Evolutionary conservation across 1,140 invertebrate species (phyloP).

Genomic region (Delia radicum): DNA sequence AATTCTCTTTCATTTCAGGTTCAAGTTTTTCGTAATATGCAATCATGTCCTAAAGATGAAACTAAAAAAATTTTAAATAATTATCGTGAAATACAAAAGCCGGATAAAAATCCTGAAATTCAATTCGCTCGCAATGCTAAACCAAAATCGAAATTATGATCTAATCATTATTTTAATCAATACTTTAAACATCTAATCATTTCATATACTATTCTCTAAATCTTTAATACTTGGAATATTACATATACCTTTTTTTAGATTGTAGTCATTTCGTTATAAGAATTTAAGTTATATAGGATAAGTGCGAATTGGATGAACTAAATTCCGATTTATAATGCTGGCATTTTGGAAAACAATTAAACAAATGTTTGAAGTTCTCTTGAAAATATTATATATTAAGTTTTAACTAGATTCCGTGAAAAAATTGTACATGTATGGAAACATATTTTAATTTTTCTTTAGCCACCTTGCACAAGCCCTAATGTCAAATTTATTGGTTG

Average conservation of each 20-base stretch:
- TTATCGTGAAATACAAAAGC: conserved; percentile 53
- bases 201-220: neutral
- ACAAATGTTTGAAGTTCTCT: no score
- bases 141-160: conserved; percentile 55
- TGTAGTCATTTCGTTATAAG: no score
- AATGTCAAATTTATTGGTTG: neutral
- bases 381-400: no score
- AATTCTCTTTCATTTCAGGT: conserved; percentile 35
- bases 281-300: no score
- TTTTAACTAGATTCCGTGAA: no score
- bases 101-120: conserved; percentile 51
- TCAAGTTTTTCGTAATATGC: conserved; percentile 52
- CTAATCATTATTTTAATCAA: conserved; percentile 10
- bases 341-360: no score
- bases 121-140: conserved; percentile 54
- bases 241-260: no score
- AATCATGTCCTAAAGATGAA: conserved; percentile 54
- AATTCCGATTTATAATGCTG: no score
- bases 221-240: neutral
- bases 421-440: no score
- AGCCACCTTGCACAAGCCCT: no score
- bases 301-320: no score
- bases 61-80: conserved; percentile 55
- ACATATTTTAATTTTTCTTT: no score
- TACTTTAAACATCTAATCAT: neutral